Percentiles rank a stretch among this genome's conserved stretches.
phyloP scores from a whole-genome alignment of 2,888 invertebrate species.

The Xanthorhoe designata region DNA sequence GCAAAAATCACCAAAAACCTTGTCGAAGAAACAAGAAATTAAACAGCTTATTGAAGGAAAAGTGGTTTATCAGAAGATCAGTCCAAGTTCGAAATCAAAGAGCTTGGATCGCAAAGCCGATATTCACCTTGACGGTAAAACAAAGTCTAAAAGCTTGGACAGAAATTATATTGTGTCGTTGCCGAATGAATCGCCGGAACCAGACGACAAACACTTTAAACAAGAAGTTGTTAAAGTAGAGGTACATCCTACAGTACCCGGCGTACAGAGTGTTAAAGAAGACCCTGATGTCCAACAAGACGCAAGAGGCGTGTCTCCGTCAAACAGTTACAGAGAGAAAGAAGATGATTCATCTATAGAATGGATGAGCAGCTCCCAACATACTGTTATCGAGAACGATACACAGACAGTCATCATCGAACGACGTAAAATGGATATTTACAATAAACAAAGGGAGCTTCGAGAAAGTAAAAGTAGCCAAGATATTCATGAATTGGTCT shows the following conservation, averaged over 20 bases:
- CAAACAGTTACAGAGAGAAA: conserved; percentile 74
- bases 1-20: conserved; percentile 86
- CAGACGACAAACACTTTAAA: conserved; percentile 75
- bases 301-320: conserved; percentile 66
- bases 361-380: conserved; percentile 77
- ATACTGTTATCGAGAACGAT: conserved; percentile 81
- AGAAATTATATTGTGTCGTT: conserved; percentile 86
- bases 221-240: conserved; percentile 82
- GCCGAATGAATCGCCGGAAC: conserved; percentile 61
- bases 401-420: conserved; percentile 87
- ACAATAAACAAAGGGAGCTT: conserved; percentile 83
- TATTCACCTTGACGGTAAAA: conserved; percentile 83
- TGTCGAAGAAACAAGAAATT: conserved; percentile 86
- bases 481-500: conserved; percentile 65
- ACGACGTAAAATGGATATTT: conserved; percentile 86
- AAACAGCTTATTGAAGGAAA: conserved; percentile 88
- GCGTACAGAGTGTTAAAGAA: conserved; percentile 56
- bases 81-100: conserved; percentile 86
- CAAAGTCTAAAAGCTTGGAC: conserved; percentile 89
- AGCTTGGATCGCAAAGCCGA: conserved; percentile 88
- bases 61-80: conserved; percentile 86
- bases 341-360: conserved; percentile 81
- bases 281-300: conserved; percentile 57
- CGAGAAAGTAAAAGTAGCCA: conserved; percentile 72
- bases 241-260: conserved; percentile 70